Conservation (phyloP, 2,888 invertebrate species). For the Epirrhoe alternata region DNA sequence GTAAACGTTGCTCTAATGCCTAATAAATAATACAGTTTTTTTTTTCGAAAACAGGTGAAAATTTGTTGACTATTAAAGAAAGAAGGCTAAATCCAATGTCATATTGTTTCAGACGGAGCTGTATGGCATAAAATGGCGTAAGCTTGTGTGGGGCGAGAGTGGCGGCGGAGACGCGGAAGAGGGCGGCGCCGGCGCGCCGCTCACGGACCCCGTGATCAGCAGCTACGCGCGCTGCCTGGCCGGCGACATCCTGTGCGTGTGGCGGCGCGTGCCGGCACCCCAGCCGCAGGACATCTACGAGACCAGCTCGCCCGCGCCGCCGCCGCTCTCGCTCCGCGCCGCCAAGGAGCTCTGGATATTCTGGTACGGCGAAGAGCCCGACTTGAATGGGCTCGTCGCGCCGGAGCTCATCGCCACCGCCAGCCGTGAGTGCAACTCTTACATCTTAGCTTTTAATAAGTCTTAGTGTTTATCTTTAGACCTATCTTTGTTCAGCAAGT, state of each 20-base stretch:
- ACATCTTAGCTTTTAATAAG: neutral
- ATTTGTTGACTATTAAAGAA: neutral
- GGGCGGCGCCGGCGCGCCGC: slow-evolving; percentile 87
- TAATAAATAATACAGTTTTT: too few relatives aligned
- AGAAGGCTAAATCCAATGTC: slow-evolving; percentile 27
- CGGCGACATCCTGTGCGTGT: slow-evolving; percentile 98
- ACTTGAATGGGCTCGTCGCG: slow-evolving; percentile 92
- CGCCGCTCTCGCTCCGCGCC: slow-evolving; percentile 92
- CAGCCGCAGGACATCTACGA: slow-evolving; percentile 80
- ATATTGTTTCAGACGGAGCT: slow-evolving; percentile 95
- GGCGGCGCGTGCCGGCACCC: slow-evolving; percentile 93
- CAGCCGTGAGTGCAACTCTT: slow-evolving; percentile 88
- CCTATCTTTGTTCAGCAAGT: neutral
- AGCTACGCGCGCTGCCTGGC: slow-evolving; percentile 96
- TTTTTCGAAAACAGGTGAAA: too few relatives aligned
- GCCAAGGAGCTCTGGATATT: slow-evolving; percentile 99
- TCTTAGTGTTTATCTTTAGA: neutral
- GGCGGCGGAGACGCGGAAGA: slow-evolving; percentile 78
- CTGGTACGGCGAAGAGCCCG: slow-evolving; percentile 99
- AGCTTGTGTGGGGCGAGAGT: slow-evolving; percentile 93
- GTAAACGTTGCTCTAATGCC: too few relatives aligned
- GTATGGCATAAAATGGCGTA: slow-evolving; percentile 99
- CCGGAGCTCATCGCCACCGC: slow-evolving; percentile 93
- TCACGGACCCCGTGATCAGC: slow-evolving; percentile 95
- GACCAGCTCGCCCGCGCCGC: slow-evolving; percentile 83